These are phyloP conservation scores for Ennomos erosarius DNA, from an alignment of 2,888 invertebrate species.

Conservation along the genomic window DNA sequence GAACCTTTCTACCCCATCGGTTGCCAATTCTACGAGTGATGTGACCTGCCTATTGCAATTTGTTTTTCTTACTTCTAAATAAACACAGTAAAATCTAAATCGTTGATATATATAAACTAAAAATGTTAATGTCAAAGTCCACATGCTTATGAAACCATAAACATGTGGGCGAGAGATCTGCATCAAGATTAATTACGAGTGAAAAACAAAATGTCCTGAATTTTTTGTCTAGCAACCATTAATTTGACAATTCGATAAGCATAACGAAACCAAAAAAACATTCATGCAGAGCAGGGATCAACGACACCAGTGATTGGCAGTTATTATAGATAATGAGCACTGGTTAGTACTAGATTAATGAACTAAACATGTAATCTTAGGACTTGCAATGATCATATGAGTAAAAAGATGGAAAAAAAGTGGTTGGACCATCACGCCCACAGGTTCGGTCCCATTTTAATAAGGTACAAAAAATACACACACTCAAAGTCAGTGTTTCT, in stretches of 20 bases:
- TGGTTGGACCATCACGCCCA: constrained; percentile 30
- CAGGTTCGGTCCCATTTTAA: constrained; percentile 30
- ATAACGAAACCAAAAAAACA: constrained; percentile 8
- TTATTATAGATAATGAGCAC: constrained; percentile 50
- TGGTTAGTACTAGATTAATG: constrained; percentile 57
- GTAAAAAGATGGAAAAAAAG: constrained; percentile 32
- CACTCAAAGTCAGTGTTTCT: constrained; percentile 9
- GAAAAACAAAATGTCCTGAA: constrained; percentile 16
- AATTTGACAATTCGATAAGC: constrained; percentile 31
- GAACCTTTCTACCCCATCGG: too few species aligned
- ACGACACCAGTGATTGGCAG: constrained; percentile 61
- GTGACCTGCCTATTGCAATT: too few species aligned
- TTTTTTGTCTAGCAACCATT: constrained; percentile 24
- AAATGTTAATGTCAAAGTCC: too few species aligned
- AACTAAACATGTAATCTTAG: constrained; percentile 53
- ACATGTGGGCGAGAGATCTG: too few species aligned
- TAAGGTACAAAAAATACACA: constrained; percentile 29
- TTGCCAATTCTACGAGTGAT: too few species aligned
- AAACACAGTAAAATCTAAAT: too few species aligned
- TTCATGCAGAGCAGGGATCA: constrained; percentile 48
- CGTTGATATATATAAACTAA: too few species aligned
- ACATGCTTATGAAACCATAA: too few species aligned
- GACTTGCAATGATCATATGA: constrained; percentile 37
- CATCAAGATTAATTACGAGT: neutral
- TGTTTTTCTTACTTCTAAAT: too few species aligned